Percentiles rank a stretch among this genome's conserved stretches.
These are phyloP conservation scores for Phasianus colchicus DNA, from an alignment of 2,113 vertebrate species.

Conservation along the genomic window DNA sequence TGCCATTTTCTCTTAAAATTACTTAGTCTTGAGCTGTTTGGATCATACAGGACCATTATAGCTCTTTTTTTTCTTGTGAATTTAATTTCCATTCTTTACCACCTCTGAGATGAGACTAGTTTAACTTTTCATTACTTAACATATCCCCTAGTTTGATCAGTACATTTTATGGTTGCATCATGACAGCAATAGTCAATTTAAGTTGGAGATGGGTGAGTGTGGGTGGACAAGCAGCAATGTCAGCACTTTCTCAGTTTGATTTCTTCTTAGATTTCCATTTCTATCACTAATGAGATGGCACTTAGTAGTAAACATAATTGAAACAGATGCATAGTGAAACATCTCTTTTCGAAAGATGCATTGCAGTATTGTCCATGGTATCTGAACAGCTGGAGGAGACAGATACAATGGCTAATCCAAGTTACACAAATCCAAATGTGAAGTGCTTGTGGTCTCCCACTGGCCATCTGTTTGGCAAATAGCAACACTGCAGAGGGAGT, in stretches of 20 bases:
- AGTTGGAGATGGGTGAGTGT: slow-evolving; percentile 8
- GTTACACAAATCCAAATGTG: background rate
- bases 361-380: background rate
- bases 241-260: background rate
- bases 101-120: background rate
- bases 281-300: background rate
- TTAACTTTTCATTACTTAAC: background rate
- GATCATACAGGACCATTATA: background rate
- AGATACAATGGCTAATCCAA: background rate
- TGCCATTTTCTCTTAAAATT: background rate
- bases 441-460: background rate
- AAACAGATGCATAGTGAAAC: background rate
- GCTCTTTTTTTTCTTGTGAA: background rate
- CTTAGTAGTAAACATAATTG: background rate
- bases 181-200: background rate
- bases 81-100: background rate
- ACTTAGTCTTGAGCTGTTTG: background rate
- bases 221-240: background rate
- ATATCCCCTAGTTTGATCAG: background rate
- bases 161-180: background rate
- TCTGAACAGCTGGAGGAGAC: background rate
- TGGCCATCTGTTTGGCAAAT: background rate
- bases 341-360: background rate
- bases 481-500: background rate
- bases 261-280: background rate